phyloP scores from a whole-genome alignment of 1,140 invertebrate genomes.

The Philopotamus ludificatus region DNA sequence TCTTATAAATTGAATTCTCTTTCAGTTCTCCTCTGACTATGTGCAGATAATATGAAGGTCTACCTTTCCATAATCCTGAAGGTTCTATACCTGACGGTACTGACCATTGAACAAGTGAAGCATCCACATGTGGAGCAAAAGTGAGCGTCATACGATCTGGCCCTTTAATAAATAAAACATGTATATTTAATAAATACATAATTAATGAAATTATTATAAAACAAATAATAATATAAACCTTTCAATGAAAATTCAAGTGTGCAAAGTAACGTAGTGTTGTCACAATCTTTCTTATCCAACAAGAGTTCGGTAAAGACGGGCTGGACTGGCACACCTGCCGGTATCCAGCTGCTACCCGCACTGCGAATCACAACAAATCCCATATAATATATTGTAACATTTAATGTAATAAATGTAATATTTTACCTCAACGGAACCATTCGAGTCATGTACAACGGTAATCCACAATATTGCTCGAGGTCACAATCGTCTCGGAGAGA shows the following conservation, averaged over 20 bases:
- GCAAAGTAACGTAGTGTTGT: neutral
- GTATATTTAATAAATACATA: neutral
- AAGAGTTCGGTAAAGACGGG: neutral
- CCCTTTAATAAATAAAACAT: neutral
- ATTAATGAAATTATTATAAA: neutral
- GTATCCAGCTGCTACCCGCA: constrained; percentile 11
- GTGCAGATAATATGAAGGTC: constrained; percentile 12
- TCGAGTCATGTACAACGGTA: constrained; percentile 32
- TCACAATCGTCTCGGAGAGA: constrained; percentile 28
- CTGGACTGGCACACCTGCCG: neutral
- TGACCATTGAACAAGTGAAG: neutral
- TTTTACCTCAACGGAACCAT: constrained; percentile 35
- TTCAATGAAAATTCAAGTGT: neutral
- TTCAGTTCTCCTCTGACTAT: constrained; percentile 5
- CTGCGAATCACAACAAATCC: neutral
- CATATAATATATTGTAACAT: neutral
- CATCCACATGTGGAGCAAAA: constrained; percentile 10
- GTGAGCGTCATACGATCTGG: constrained; percentile 25
- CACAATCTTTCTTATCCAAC: neutral
- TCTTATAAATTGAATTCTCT: no score
- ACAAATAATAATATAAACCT: neutral
- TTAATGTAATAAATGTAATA: neutral
- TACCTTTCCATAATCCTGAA: constrained; percentile 7
- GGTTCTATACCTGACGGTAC: neutral
- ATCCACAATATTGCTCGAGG: constrained; percentile 31